A percentile compares a stretch with the other conserved stretches of the same genome.
These are phyloP conservation scores for Acanthurus leucopareius DNA, from an alignment of 2,797 vertebrate species.

Conservation along the genomic window DNA sequence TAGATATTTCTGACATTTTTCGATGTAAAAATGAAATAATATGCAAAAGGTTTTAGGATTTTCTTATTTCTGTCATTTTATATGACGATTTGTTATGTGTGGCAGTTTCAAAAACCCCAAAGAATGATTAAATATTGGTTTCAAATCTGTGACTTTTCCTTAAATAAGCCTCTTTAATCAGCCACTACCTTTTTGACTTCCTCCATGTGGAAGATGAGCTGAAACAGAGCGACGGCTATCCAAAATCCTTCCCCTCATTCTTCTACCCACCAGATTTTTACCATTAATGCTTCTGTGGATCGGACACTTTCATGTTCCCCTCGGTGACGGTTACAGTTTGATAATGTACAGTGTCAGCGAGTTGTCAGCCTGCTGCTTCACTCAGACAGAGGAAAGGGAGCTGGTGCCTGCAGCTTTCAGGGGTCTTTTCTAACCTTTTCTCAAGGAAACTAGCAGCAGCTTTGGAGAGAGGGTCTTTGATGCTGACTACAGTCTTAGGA, in stretches of 20 bases:
- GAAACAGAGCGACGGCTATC: slow-evolving; percentile 20
- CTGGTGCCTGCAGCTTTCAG: slow-evolving; percentile 49
- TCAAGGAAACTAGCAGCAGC: slow-evolving; percentile 61
- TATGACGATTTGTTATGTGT: neutral
- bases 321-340: slow-evolving; percentile 48
- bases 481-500: slow-evolving; percentile 68
- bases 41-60: neutral
- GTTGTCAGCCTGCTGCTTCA: slow-evolving; percentile 63
- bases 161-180: neutral
- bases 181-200: neutral
- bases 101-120: neutral
- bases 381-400: slow-evolving; percentile 35
- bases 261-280: slow-evolving; percentile 12
- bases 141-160: neutral
- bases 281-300: slow-evolving; percentile 29
- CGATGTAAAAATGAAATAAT: neutral
- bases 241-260: slow-evolving; percentile 1
- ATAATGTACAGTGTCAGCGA: slow-evolving; percentile 56
- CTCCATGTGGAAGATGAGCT: neutral
- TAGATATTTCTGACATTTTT: neutral
- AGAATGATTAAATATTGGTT: neutral
- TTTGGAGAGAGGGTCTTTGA: slow-evolving; percentile 70
- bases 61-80: neutral
- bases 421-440: slow-evolving; percentile 71
- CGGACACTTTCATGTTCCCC: slow-evolving; percentile 49